Conservation (phyloP, 1,140 invertebrate species). For the Caenorhabditis tropicalis region DNA sequence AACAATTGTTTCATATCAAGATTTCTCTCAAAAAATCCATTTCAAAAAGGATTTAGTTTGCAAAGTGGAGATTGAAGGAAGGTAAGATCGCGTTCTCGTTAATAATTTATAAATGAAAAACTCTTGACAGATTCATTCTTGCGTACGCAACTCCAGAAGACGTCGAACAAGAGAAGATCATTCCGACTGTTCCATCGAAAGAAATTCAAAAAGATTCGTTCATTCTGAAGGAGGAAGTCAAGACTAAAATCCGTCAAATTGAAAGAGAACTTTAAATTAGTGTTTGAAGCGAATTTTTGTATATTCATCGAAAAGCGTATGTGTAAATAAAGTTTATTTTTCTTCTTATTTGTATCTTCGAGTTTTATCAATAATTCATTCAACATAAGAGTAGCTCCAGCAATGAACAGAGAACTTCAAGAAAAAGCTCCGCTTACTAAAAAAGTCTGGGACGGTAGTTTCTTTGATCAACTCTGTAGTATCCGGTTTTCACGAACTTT, state of each 20-base stretch:
- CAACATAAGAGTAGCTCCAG: background rate
- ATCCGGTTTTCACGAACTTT: no score
- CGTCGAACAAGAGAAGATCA: conserved; percentile 27
- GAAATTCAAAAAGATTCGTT: conserved; percentile 14
- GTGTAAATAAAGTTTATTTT: conserved; percentile 12
- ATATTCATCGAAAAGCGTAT: background rate
- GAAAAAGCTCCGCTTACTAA: no score
- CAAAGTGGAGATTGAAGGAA: conserved; percentile 51
- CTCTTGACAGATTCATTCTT: conserved; percentile 34
- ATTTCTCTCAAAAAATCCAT: conserved; percentile 57
- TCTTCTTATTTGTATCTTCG: background rate
- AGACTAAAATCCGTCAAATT: background rate
- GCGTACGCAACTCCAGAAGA: conserved; percentile 32
- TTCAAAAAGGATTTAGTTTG: conserved; percentile 55
- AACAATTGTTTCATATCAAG: conserved; percentile 53
- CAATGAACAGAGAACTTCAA: no score
- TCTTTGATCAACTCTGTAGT: no score
- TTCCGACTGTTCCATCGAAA: conserved; percentile 13
- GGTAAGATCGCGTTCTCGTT: background rate
- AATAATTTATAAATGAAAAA: background rate
- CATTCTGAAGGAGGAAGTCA: background rate
- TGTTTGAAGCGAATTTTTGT: background rate
- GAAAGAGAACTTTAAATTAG: conserved; percentile 18
- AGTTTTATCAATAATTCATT: background rate
- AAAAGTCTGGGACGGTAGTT: no score